Conservation (phyloP, 2,888 invertebrate species). For the Apamea anceps region DNA sequence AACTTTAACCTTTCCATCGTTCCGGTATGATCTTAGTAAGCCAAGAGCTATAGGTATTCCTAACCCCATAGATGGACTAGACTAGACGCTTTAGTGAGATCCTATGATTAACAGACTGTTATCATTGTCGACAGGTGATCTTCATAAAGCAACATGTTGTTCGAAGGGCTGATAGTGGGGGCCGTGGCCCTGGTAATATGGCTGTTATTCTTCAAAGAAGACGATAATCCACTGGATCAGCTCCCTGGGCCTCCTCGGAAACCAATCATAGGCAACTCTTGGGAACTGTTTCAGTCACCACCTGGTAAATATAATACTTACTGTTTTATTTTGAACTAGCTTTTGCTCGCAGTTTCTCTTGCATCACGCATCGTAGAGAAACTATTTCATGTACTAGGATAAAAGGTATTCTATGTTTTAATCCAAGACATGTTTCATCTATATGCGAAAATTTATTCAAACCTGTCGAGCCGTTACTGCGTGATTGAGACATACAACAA, state of each 20-base stretch:
- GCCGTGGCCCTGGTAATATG: slow-evolving; percentile 56
- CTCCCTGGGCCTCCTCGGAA: slow-evolving; percentile 75
- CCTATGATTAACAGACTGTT: neutral
- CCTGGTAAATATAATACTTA: slow-evolving; percentile 35
- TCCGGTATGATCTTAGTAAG: too few species aligned
- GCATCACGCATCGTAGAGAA: too few species aligned
- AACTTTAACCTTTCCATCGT: too few species aligned
- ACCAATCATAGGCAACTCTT: slow-evolving; percentile 72
- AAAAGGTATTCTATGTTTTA: too few species aligned
- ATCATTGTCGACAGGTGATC: slow-evolving; percentile 14
- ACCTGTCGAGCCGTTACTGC: neutral
- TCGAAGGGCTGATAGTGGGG: slow-evolving; percentile 50
- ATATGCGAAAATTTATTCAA: neutral
- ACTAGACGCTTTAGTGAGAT: neutral
- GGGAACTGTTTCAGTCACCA: slow-evolving; percentile 59
- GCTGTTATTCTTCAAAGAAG: slow-evolving; percentile 66
- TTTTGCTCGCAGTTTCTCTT: too few species aligned
- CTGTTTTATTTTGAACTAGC: neutral
- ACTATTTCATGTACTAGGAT: too few species aligned
- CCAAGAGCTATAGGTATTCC: too few species aligned
- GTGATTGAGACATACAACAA: neutral
- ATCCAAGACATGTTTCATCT: too few species aligned
- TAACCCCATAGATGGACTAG: too few species aligned
- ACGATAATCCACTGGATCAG: slow-evolving; percentile 71
- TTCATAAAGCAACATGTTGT: slow-evolving; percentile 55